Base-by-base conservation (phyloP, 2,888 invertebrate genomes). In the Dasypogon diadema region DNA sequence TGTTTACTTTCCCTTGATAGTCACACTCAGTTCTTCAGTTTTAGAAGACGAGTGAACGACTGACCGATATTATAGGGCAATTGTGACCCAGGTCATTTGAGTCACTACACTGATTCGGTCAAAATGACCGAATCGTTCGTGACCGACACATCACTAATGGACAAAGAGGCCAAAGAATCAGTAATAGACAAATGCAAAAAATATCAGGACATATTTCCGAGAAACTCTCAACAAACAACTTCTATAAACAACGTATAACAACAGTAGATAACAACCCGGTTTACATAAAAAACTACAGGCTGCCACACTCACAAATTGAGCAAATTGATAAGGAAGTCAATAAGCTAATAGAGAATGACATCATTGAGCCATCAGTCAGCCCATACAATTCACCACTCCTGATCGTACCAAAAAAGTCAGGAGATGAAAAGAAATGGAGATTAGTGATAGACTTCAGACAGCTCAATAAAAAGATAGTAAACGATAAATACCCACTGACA, bases 281-380 rank as follows among this genome's bases (percentile, higher is more conserved):
- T 3, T 55, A 55, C 22, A 55, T 55, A 12, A 60, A 60, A 4
- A 60, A 60, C 34, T 77, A 77, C 26, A 55, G 75, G 18, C 34
- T 58, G n/a, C 70, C 75, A 3, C 37, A 75, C 12, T 26, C 48
- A n/a, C 77, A 75, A 16, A 58, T 65, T 2, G 14, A 26, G 1
- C 75, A 75, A 70, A 74, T 77, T 14, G 48, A 75, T n/a, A 22
- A 21, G 12, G 81, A 83, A 80, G 79, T 82, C 2, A 42, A 79
- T 51, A 78, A 81, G 76, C 79, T 82, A 79, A 48, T 82, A 56
- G 30, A 78, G 12, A 70, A 82, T 74, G 76, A 77, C 1, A 82
- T 83, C 2, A 82, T 83, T 21, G 51, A 74, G 74, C 80, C 78
- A 10, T 80, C 80, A 18, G 55, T 21, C 2, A 75, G 75, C 34